Evolutionary conservation across 2,113 vertebrate genomes (phyloP).

Genomic region (Noctilio leporinus): DNA sequence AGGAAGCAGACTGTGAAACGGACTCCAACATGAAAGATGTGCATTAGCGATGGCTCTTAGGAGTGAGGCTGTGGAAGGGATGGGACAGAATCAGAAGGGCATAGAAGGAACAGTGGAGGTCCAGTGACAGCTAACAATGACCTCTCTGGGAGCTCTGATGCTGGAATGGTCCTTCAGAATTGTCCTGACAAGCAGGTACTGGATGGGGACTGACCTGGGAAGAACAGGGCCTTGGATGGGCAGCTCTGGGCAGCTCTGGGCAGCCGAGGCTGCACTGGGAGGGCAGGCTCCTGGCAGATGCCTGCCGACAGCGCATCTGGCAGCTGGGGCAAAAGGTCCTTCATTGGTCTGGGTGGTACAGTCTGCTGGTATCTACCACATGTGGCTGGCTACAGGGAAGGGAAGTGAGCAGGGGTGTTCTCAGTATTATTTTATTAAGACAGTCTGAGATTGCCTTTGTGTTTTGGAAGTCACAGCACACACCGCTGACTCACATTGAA

Average conservation of each 20-base stretch:
- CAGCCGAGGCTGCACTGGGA: background rate
- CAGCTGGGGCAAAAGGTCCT: background rate
- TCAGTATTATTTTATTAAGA: rapidly evolving
- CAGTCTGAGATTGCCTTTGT: background rate
- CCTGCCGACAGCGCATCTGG: background rate
- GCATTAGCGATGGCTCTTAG: background rate
- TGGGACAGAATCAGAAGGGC: background rate
- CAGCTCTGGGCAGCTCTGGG: background rate
- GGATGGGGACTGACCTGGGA: rapidly evolving
- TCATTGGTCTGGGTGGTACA: background rate
- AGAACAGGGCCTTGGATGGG: rapidly evolving
- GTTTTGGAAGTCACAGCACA: background rate
- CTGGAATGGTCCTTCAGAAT: background rate
- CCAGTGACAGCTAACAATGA: too few relatives aligned
- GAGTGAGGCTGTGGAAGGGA: background rate
- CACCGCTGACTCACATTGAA: background rate
- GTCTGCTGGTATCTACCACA: background rate
- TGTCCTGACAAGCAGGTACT: background rate
- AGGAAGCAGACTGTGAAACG: background rate
- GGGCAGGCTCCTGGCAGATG: background rate
- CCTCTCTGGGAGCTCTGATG: background rate
- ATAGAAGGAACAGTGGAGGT: background rate
- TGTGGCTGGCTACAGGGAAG: background rate
- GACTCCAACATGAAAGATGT: background rate
- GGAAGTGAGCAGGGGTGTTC: background rate